Conservation (phyloP, 2,888 invertebrate species). For the Penaeus monodon region DNA sequence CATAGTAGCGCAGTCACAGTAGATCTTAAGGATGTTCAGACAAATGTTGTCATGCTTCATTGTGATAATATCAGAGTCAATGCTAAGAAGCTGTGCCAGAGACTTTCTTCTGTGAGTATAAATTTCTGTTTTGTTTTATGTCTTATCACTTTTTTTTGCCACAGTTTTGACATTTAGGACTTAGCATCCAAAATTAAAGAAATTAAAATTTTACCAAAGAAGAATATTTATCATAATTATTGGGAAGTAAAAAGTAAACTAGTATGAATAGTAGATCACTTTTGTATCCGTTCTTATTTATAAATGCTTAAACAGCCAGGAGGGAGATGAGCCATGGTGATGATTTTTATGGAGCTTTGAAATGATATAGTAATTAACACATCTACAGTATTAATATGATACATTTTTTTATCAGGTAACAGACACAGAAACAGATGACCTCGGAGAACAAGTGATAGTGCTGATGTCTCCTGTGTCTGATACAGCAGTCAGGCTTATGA, state of each 20-base stretch:
- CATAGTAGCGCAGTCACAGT: constrained; percentile 77
- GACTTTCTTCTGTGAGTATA: constrained; percentile 70
- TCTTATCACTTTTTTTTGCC: neutral
- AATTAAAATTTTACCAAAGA: neutral
- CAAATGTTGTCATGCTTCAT: constrained; percentile 82
- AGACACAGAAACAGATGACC: constrained; percentile 69
- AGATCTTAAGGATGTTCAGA: constrained; percentile 77
- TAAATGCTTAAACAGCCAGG: no score
- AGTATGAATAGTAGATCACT: no score
- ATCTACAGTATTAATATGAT: no score
- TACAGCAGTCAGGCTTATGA: constrained; percentile 78
- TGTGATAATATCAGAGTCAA: constrained; percentile 73
- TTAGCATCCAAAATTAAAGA: neutral
- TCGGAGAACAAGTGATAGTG: constrained; percentile 72
- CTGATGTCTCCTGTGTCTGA: constrained; percentile 76
- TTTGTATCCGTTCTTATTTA: no score
- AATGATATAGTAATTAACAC: neutral
- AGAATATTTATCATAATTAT: no score
- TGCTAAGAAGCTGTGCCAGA: constrained; percentile 74
- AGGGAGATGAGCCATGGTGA: neutral
- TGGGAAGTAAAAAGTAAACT: no score
- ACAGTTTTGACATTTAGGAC: neutral
- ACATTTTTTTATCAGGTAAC: constrained; percentile 37
- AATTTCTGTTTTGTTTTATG: neutral
- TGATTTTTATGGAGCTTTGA: neutral